Percentiles rank a stretch among this genome's conserved stretches.
Evolutionary conservation across 1,140 invertebrate species (phyloP).

Genomic region (Leptinotarsa defecta): DNA sequence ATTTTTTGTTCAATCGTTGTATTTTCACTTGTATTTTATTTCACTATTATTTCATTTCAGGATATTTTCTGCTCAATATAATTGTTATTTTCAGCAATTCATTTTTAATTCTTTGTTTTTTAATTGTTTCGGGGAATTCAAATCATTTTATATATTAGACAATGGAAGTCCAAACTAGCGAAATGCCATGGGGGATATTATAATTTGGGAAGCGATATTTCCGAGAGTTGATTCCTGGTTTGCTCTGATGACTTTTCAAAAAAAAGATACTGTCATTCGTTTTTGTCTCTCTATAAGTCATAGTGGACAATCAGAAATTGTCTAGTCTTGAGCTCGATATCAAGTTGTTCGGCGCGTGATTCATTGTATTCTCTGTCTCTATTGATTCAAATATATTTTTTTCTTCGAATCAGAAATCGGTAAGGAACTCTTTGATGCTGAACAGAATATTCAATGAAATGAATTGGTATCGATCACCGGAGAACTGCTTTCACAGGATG

Average conservation of each 20-base stretch:
- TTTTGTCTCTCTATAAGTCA: conserved; percentile 12
- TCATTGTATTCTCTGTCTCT: background rate
- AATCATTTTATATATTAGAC: no score
- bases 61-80: no score
- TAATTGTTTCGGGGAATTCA: no score
- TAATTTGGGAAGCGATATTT: background rate
- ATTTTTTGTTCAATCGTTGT: no score
- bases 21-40: no score
- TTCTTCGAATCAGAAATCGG: no score
- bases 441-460: conserved; percentile 1
- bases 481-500: background rate
- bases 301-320: conserved; percentile 1
- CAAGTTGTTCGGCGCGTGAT: background rate
- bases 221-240: background rate
- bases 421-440: background rate
- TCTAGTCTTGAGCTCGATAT: conserved; percentile 1
- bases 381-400: no score
- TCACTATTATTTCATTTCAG: no score
- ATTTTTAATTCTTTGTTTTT: no score
- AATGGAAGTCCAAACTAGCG: no score
- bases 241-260: conserved; percentile 15
- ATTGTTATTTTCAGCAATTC: no score
- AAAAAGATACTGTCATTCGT: conserved; percentile 18
- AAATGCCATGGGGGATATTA: no score
- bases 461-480: background rate